Percentiles rank a stretch among this genome's conserved stretches.
Evolutionary conservation across 2,888 invertebrate genomes (phyloP).

Genomic region (Epirrita christyi): DNA sequence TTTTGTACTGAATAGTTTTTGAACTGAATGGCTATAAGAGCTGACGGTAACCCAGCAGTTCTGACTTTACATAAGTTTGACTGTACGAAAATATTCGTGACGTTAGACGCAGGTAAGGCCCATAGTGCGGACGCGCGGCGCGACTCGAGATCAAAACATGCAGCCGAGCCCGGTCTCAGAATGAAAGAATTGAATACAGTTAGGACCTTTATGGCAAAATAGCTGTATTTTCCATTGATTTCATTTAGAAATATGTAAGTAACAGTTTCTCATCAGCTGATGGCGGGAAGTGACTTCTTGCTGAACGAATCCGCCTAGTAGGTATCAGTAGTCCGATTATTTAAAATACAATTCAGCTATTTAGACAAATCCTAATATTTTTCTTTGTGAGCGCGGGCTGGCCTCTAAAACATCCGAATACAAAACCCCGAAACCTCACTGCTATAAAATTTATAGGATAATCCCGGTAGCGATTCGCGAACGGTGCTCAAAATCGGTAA

Average conservation of each 20-base stretch:
- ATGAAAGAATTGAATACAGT: neutral
- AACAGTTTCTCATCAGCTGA: too few relatives aligned
- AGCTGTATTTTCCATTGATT: neutral
- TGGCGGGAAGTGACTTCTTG: too few relatives aligned
- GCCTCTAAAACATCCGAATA: constrained; percentile 19
- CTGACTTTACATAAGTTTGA: too few relatives aligned
- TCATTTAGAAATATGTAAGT: too few relatives aligned
- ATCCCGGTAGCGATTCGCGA: constrained; percentile 33
- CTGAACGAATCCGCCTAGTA: too few relatives aligned
- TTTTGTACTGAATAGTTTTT: too few relatives aligned
- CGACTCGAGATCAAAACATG: constrained; percentile 25
- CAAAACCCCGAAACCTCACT: constrained; percentile 27
- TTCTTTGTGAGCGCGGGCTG: constrained; percentile 7
- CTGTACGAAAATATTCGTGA: constrained; percentile 2
- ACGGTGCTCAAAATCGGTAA: constrained; percentile 39
- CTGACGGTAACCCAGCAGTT: too few relatives aligned
- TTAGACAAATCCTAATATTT: too few relatives aligned
- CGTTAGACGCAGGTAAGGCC: neutral
- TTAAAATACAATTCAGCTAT: too few relatives aligned
- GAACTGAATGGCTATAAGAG: too few relatives aligned
- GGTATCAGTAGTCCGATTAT: too few relatives aligned
- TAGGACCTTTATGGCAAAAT: neutral
- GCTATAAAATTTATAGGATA: constrained; percentile 30
- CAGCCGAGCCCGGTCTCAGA: constrained; percentile 11
- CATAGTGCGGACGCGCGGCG: constrained; percentile 10